These are phyloP conservation scores for Hypomecis atomaria DNA, from an alignment of 2,888 invertebrate genomes.

Conservation along the genomic window DNA sequence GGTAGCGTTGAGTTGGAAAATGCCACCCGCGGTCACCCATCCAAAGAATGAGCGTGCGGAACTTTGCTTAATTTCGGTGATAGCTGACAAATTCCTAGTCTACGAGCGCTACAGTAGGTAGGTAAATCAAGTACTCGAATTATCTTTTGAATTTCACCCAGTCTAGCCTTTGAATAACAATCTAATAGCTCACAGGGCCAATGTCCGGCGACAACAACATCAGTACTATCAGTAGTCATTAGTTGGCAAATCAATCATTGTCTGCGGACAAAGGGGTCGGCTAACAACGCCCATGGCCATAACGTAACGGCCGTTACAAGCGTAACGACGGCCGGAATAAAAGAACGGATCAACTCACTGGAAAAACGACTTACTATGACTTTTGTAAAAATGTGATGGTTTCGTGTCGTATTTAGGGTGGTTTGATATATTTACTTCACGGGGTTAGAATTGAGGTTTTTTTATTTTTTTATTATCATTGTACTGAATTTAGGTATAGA, in stretches of 20 bases:
- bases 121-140: too few species aligned
- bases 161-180: neutral
- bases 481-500: too few species aligned
- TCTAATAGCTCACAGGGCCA: neutral
- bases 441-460: too few species aligned
- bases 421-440: neutral
- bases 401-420: neutral
- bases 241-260: conserved; percentile 29
- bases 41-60: too few species aligned
- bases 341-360: conserved; percentile 8
- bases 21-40: too few species aligned
- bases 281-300: conserved; percentile 16
- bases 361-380: conserved; percentile 3
- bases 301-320: conserved; percentile 16
- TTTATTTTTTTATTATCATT: too few species aligned
- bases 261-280: conserved; percentile 24
- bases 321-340: conserved; percentile 8
- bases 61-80: too few species aligned
- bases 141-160: neutral
- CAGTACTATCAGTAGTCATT: conserved; percentile 29
- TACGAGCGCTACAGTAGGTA: too few species aligned
- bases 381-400: conserved; percentile 2
- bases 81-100: too few species aligned
- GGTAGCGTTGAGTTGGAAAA: too few species aligned
- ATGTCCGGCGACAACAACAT: conserved; percentile 10